These are phyloP conservation scores for Xenus cinereus DNA, from an alignment of 2,113 vertebrate genomes.

Conservation along the genomic window DNA sequence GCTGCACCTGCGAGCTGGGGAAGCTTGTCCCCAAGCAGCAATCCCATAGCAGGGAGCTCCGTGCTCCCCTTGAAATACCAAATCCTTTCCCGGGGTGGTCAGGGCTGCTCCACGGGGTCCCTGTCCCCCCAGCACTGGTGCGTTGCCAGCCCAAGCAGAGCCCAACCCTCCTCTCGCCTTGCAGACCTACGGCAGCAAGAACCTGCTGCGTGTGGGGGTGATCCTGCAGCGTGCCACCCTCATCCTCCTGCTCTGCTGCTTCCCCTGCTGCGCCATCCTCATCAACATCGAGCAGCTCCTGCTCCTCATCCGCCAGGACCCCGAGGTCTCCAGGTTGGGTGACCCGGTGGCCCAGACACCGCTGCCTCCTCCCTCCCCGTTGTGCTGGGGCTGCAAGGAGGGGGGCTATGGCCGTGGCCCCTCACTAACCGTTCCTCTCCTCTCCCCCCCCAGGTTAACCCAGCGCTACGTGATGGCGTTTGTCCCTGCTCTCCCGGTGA, in stretches of 20 bases:
- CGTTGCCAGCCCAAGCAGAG: background rate
- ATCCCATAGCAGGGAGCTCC: rapidly evolving
- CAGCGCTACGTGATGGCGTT: slow-evolving; percentile 78
- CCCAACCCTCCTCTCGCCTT: background rate
- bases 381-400: background rate
- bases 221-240: slow-evolving; percentile 82
- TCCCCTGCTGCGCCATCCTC: slow-evolving; percentile 87
- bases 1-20: background rate
- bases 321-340: slow-evolving; percentile 83
- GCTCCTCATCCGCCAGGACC: slow-evolving; percentile 78
- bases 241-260: slow-evolving; percentile 86
- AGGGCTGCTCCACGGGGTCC: background rate
- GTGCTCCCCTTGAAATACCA: background rate
- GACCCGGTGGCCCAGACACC: background rate
- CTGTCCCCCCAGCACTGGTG: rapidly evolving
- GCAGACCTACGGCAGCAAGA: slow-evolving; percentile 86
- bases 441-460: slow-evolving; percentile 67
- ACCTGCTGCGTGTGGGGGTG: slow-evolving; percentile 84
- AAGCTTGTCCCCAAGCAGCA: background rate
- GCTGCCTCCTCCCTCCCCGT: rapidly evolving
- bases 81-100: background rate
- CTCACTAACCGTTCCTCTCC: rapidly evolving
- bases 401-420: rapidly evolving
- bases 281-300: slow-evolving; percentile 84
- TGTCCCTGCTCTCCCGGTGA: slow-evolving; percentile 87